Conservation (phyloP, 2,113 vertebrate genomes). For the Antidorcas marsupialis region DNA sequence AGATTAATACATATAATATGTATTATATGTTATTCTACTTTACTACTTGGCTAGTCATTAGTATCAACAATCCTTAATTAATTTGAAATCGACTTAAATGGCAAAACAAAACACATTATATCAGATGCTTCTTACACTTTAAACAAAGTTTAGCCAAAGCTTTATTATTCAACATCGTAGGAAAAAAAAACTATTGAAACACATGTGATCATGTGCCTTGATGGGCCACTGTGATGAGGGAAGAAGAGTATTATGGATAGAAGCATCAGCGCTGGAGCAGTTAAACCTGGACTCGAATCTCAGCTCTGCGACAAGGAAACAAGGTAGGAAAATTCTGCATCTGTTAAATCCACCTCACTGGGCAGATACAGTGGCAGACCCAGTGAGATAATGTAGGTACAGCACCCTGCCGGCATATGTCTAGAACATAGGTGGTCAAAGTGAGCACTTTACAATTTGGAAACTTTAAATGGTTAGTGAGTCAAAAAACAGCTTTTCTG, state of each 20-base stretch:
- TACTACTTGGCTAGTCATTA: background rate
- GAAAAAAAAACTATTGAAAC: background rate
- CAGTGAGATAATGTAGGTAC: background rate
- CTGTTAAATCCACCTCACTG: background rate
- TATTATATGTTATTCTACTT: background rate
- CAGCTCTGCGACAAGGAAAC: background rate
- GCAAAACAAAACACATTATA: background rate
- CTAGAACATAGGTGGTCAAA: background rate
- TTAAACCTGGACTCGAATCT: background rate
- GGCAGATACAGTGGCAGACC: background rate
- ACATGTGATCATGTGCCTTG: background rate
- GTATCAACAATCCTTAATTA: background rate
- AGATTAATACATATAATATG: background rate
- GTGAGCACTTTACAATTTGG: background rate
- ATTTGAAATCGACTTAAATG: background rate
- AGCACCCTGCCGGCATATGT: background rate
- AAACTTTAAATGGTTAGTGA: background rate
- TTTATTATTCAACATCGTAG: background rate
- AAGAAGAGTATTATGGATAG: background rate
- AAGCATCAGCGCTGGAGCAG: background rate
- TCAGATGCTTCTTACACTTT: background rate
- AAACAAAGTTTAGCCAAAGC: background rate
- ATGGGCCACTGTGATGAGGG: background rate
- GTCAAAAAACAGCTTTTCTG: background rate
- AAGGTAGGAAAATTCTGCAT: background rate